Conservation (phyloP, 2,113 vertebrate genomes). For the Garra rufa region DNA sequence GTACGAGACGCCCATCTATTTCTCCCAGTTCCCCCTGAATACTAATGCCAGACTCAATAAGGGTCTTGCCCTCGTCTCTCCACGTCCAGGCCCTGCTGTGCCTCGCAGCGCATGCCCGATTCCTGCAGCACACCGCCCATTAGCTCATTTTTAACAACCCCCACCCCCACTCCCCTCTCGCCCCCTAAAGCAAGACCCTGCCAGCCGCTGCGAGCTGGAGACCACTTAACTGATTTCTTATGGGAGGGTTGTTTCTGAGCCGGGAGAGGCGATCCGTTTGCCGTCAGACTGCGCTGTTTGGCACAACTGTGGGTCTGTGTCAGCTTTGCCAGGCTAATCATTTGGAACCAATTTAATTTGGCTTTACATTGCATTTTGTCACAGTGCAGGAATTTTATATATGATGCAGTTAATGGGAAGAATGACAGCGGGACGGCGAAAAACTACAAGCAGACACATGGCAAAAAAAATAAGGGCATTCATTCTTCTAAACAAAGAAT, state of each 20-base stretch:
- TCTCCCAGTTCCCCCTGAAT: constrained; percentile 46
- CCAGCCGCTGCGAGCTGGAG: constrained; percentile 48
- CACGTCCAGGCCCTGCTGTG: background rate
- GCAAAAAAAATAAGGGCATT: background rate
- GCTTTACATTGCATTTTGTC: constrained; percentile 33
- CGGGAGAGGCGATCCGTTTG: constrained; percentile 44
- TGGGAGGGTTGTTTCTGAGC: constrained; percentile 49
- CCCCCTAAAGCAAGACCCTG: constrained; percentile 46
- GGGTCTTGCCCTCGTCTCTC: constrained; percentile 31
- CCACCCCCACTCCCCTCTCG: constrained; percentile 15
- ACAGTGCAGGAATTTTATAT: constrained; percentile 24
- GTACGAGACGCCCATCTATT: constrained; percentile 55
- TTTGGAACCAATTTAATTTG: constrained; percentile 49
- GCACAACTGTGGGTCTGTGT: constrained; percentile 20
- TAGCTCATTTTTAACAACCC: constrained; percentile 57
- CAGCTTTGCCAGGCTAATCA: constrained; percentile 47
- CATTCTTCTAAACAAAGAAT: background rate
- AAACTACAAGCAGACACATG: constrained; percentile 4
- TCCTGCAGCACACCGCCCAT: constrained; percentile 47
- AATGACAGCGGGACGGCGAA: constrained; percentile 11
- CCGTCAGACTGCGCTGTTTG: constrained; percentile 18
- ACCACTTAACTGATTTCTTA: constrained; percentile 59
- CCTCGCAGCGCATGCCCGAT: constrained; percentile 32
- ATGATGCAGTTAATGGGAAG: constrained; percentile 21
- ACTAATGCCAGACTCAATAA: constrained; percentile 47